Evolutionary conservation across 2,113 vertebrate genomes (phyloP).

Genomic region (Picathartes gymnocephalus): DNA sequence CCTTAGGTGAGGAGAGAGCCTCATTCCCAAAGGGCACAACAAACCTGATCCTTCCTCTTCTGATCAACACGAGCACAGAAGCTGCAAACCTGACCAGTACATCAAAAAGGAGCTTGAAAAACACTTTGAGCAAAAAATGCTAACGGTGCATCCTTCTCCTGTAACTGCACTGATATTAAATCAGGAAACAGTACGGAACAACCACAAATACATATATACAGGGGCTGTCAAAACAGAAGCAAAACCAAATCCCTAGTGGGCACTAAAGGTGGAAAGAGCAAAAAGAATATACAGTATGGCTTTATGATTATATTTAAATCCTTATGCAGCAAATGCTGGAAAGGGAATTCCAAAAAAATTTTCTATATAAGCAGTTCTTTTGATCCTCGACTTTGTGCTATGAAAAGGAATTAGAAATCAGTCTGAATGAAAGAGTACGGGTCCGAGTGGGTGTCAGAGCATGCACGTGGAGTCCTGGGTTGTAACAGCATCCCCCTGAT

Average conservation of each 20-base stretch:
- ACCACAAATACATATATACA: conserved; percentile 72
- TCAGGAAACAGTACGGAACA: conserved; percentile 76
- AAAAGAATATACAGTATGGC: background rate
- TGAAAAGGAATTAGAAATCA: conserved; percentile 46
- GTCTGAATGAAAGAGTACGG: background rate
- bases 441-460: background rate
- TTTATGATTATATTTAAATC: conserved; percentile 53
- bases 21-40: conserved; percentile 13
- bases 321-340: conserved; percentile 15
- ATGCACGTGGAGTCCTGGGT: background rate
- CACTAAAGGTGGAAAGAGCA: conserved; percentile 68
- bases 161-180: conserved; percentile 76
- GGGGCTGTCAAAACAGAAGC: conserved; percentile 75
- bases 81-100: conserved; percentile 74
- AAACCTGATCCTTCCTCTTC: conserved; percentile 51
- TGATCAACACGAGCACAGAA: conserved; percentile 64
- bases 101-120: conserved; percentile 79
- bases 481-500: background rate
- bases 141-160: conserved; percentile 79
- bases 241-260: conserved; percentile 74
- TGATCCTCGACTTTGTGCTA: background rate
- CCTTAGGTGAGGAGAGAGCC: background rate
- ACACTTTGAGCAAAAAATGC: conserved; percentile 78
- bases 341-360: conserved; percentile 24
- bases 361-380: conserved; percentile 14